phyloP scores from a whole-genome alignment of 1,140 invertebrate genomes.

The Psix sp. region DNA sequence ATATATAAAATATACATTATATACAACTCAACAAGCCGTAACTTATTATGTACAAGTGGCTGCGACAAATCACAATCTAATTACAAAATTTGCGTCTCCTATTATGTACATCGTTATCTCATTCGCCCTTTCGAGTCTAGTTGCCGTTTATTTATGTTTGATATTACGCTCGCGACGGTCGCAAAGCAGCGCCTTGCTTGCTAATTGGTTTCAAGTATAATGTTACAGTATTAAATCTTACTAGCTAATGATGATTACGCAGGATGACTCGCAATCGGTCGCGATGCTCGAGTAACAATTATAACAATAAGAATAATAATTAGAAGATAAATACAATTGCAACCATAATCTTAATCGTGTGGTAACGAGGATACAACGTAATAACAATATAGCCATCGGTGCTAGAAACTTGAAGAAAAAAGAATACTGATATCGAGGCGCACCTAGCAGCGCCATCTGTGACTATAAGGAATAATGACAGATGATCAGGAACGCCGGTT shows the following conservation, averaged over 20 bases:
- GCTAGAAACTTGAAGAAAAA: constrained; percentile 29
- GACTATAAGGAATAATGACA: constrained; percentile 3
- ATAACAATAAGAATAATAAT: constrained; percentile 8
- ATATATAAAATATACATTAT: constrained; percentile 39
- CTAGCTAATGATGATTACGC: constrained; percentile 47
- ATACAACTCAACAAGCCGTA: constrained; percentile 28
- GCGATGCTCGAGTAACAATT: too few species aligned
- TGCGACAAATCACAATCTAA: constrained; percentile 24
- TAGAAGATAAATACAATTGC: constrained; percentile 33
- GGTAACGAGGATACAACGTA: constrained; percentile 4
- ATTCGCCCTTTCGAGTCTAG: too few species aligned
- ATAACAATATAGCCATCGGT: constrained; percentile 16
- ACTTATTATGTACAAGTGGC: constrained; percentile 33
- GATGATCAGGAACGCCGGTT: constrained; percentile 9
- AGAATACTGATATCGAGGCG: constrained; percentile 43
- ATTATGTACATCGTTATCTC: constrained; percentile 37
- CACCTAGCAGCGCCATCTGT: constrained; percentile 17
- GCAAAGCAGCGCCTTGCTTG: constrained; percentile 7
- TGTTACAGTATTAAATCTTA: constrained; percentile 50
- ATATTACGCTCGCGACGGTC: constrained; percentile 18
- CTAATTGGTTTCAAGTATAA: constrained; percentile 39
- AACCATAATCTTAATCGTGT: too few species aligned
- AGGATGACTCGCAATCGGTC: constrained; percentile 21
- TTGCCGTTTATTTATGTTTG: constrained; percentile 6
- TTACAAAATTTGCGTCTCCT: constrained; percentile 40